Percentiles rank a stretch among this genome's conserved stretches.
These are phyloP conservation scores for Smutsia temminckii DNA, from an alignment of 2,797 vertebrate species.

Conservation along the genomic window DNA sequence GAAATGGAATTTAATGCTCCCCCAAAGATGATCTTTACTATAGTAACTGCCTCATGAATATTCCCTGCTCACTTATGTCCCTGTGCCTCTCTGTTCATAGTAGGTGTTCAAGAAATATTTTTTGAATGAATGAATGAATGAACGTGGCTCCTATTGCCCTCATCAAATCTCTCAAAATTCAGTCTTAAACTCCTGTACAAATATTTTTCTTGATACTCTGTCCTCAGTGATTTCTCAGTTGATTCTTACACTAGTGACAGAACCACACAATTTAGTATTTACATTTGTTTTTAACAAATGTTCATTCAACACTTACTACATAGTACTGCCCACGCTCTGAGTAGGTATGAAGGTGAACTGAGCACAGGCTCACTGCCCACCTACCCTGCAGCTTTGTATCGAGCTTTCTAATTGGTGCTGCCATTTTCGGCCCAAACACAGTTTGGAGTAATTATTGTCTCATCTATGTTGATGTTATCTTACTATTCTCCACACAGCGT, in stretches of 20 bases:
- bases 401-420: constrained; percentile 32
- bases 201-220: neutral
- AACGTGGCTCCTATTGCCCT: neutral
- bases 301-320: neutral
- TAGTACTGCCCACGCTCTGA: neutral
- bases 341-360: neutral
- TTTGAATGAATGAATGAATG: constrained; percentile 34
- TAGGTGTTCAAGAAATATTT: neutral
- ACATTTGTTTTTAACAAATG: neutral
- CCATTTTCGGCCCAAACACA: constrained; percentile 15
- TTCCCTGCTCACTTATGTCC: neutral
- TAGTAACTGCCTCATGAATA: neutral
- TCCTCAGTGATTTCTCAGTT: neutral
- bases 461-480: constrained; percentile 11
- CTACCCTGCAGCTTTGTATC: neutral
- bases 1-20: neutral
- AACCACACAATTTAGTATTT: neutral
- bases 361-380: neutral
- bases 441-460: constrained; percentile 38
- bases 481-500: neutral
- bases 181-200: neutral
- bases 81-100: neutral
- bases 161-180: constrained; percentile 34
- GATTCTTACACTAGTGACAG: neutral
- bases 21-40: neutral